These are phyloP conservation scores for Drosophila varians DNA, from an alignment of 1,140 invertebrate genomes.

Conservation along the genomic window DNA sequence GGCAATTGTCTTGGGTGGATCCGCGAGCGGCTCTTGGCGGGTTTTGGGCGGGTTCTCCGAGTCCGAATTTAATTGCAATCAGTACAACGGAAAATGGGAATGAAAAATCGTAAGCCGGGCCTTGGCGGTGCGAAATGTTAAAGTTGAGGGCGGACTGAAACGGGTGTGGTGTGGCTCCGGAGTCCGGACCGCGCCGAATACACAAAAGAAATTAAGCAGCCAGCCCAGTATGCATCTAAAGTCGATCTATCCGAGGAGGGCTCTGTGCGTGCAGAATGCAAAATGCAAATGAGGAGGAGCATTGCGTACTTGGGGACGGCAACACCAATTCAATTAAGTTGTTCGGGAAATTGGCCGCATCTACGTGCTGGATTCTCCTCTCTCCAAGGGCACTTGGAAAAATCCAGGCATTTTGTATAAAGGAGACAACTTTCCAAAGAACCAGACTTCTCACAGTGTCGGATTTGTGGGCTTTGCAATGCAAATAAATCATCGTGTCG, in stretches of 20 bases:
- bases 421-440: too few relatives aligned
- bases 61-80: constrained; percentile 65
- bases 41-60: constrained; percentile 35
- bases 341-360: constrained; percentile 64
- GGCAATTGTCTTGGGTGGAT: constrained; percentile 73
- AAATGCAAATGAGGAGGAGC: constrained; percentile 38
- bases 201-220: constrained; percentile 31
- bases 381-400: constrained; percentile 10
- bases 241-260: constrained; percentile 21
- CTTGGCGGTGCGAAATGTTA: constrained; percentile 70
- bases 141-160: constrained; percentile 54
- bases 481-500: constrained; percentile 81
- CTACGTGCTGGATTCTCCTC: constrained; percentile 60
- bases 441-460: constrained; percentile 6
- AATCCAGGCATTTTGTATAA: background rate
- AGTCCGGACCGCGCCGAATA: background rate
- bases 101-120: constrained; percentile 23
- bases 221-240: constrained; percentile 44
- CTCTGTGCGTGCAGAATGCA: constrained; percentile 37
- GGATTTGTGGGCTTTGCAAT: constrained; percentile 57
- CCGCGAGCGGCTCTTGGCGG: constrained; percentile 35
- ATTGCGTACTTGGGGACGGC: constrained; percentile 36
- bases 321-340: constrained; percentile 74
- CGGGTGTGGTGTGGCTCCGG: constrained; percentile 38
- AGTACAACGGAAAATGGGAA: constrained; percentile 22